Conservation (phyloP, 30 jellyfish, hydroid and myxozoan species). For the Aurelia coerulea region DNA sequence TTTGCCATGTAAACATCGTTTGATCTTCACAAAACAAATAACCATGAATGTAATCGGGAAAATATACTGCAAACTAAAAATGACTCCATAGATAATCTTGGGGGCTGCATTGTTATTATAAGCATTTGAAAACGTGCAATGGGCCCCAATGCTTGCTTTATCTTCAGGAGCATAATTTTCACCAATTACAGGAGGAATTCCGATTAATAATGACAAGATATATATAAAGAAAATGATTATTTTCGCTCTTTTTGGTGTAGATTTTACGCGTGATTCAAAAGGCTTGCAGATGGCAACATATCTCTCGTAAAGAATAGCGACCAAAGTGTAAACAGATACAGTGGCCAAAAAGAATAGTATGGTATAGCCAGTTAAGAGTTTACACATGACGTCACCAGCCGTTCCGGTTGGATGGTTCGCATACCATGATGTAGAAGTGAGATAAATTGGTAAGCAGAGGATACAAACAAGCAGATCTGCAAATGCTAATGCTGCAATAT, state of each 20-base stretch:
- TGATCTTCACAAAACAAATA: slow-evolving; percentile 56
- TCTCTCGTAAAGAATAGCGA: slow-evolving; percentile 72
- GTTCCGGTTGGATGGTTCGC: slow-evolving; percentile 68
- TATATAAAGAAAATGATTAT: slow-evolving; percentile 32
- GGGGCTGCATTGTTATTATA: slow-evolving; percentile 52
- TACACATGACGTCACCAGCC: slow-evolving; percentile 74
- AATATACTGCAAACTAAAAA: slow-evolving; percentile 57
- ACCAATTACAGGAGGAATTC: slow-evolving; percentile 53
- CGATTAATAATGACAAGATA: slow-evolving; percentile 53
- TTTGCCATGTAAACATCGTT: slow-evolving; percentile 21
- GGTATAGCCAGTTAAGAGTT: slow-evolving; percentile 64
- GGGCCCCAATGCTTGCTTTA: slow-evolving; percentile 82
- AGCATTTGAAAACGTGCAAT: slow-evolving; percentile 71
- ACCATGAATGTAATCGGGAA: slow-evolving; percentile 65
- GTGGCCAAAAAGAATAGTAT: slow-evolving; percentile 79
- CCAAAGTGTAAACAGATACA: slow-evolving; percentile 71
- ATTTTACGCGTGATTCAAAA: slow-evolving; percentile 45
- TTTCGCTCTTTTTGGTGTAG: slow-evolving; percentile 55
- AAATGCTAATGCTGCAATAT: slow-evolving; percentile 62
- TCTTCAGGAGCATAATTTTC: slow-evolving; percentile 54
- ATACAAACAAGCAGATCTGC: slow-evolving; percentile 69
- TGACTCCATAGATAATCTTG: slow-evolving; percentile 33
- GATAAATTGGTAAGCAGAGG: slow-evolving; percentile 60
- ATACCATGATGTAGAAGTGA: slow-evolving; percentile 67
- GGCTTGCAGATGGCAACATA: slow-evolving; percentile 72